A percentile compares a stretch with the other conserved stretches of the same genome.
Evolutionary conservation across 2,888 invertebrate genomes (phyloP).

Genomic region (Cosmia pyralina): DNA sequence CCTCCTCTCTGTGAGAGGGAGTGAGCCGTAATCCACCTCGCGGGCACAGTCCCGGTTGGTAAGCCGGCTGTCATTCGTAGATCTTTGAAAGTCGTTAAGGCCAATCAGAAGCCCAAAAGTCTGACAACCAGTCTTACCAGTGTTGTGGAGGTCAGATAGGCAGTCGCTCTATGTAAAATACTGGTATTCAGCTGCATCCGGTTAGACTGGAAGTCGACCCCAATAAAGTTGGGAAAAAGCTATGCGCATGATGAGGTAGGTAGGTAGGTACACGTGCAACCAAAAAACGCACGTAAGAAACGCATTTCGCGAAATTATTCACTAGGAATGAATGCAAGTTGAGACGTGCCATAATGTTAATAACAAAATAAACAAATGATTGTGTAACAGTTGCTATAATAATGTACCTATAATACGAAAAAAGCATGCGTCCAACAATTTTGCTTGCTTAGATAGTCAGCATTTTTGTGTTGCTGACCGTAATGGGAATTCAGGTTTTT

Average conservation of each 20-base stretch:
- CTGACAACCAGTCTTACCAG: not conserved
- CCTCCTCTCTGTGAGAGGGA: no score
- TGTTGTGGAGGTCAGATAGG: no score
- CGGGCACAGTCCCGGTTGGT: no score
- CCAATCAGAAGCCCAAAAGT: not conserved
- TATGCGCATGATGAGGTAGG: not conserved
- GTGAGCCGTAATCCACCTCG: no score
- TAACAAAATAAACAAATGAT: constrained; percentile 50
- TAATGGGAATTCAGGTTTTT: constrained; percentile 15
- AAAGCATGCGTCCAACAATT: constrained; percentile 48
- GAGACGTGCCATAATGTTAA: constrained; percentile 61
- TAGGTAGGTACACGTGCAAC: not conserved
- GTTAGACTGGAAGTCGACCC: not conserved
- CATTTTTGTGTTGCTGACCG: constrained; percentile 63
- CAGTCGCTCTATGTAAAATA: not conserved
- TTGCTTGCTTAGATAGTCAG: constrained; percentile 55
- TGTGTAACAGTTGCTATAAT: constrained; percentile 45
- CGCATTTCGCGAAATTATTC: constrained; percentile 22
- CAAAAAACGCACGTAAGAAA: constrained; percentile 12
- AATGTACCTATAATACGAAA: constrained; percentile 20
- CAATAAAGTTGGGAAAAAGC: not conserved
- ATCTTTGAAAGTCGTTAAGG: not conserved
- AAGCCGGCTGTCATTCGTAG: not conserved
- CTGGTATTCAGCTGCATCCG: not conserved
- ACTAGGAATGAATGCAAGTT: constrained; percentile 17